Base-by-base conservation (phyloP, 53 echinoderm and acorn worm species). In the Echinometra lucunter region DNA sequence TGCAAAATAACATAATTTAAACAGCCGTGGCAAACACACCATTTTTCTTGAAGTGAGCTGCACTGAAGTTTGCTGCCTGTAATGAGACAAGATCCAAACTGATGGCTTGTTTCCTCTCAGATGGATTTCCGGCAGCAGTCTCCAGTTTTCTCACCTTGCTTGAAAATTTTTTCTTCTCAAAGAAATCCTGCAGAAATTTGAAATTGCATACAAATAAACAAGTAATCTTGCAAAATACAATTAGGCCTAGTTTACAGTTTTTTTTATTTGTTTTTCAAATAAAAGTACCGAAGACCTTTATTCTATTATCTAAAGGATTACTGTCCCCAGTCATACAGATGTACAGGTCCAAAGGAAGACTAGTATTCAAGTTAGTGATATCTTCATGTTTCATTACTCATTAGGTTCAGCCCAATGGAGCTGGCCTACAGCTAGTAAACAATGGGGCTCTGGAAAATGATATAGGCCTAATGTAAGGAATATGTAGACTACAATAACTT, bases 61-160 rank as follows among this genome's bases (percentile, higher is more conserved):
- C 97, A 74, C 95, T 97, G 40, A 93, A 95, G 58, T 94, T 95
- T 87, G 97, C 98, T 69, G 97, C 95, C 87, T 98, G 97, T 45
- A 98, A 89, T 32, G 98, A 98, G 23, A 98, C 37, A 60, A 98
- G 90, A 92, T 98, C 98, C 28, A 97, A 92, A 88, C 98, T 98
- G 23, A 95, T 27, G 25, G 92, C 47, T 35, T 90, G 91, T 12
- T 56, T 83, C 30, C 44, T 82, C 44, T 95, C 95, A 6, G 83
- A 85, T 44, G 95, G 95, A 17, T 87, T 92, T 7, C n/a, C n/a
- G n/a, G 27, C 23, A 66, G 66, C 42, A 44, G 74, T 58, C 37
- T 91, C 91, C 17, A 96, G 40, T 88, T 94, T 94, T 27, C 58
- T 93, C 75, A 97, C 94, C 92, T 91, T 98, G 60, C 91, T 96